Evolutionary conservation across 2,888 invertebrate species (phyloP), one percentile per base, ranked within the genome.

Genomic region (Deroplatys truncata): DNA sequence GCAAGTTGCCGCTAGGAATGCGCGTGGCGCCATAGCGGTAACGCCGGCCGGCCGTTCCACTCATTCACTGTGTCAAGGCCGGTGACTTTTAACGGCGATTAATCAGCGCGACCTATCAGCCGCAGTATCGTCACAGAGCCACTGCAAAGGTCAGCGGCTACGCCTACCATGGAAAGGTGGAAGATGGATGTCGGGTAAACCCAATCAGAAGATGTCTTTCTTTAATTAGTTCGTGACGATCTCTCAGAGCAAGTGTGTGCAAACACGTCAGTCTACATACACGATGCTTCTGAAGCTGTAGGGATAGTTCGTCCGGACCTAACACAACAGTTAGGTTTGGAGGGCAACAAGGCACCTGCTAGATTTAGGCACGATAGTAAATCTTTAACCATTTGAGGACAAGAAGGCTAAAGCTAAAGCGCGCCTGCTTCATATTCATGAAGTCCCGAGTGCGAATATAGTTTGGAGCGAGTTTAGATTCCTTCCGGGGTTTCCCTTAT

Each of bases 141-240:
- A 20, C 56, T 72, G 25, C 13, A 85, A 56, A 85, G 85, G 85
- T 85, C 49, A 85, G 28, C 85, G 56, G 43, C 85, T 85, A 85
- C 85, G 85, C 85, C 85, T 85, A 49, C 56, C 49, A 85, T 85
- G 49, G 56, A 85, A 49, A 85, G 85, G 85, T 85, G 56, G 31
- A n/a, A 35, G 85, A 85, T 72, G 56, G 25, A 72, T 72, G 56
- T 25, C 25, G 56, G 56, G 20, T 72, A 72, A 72, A 72, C 56
- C 56, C 56, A 72, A 72, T 72, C 56, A 72, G 20, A 72, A 72
- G 56, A 72, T 72, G 56, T 72, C 56, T 72, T 25, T 72, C 56
- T 72, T 72, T 72, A 72, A 72, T 72, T 72, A 72, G 56, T 72
- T 72, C 56, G 56, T 72, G 56, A 72, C 56, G 20, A 25, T 20